Evolutionary conservation across 2,888 invertebrate species (phyloP).

Genomic region (Hylaea fasciaria): DNA sequence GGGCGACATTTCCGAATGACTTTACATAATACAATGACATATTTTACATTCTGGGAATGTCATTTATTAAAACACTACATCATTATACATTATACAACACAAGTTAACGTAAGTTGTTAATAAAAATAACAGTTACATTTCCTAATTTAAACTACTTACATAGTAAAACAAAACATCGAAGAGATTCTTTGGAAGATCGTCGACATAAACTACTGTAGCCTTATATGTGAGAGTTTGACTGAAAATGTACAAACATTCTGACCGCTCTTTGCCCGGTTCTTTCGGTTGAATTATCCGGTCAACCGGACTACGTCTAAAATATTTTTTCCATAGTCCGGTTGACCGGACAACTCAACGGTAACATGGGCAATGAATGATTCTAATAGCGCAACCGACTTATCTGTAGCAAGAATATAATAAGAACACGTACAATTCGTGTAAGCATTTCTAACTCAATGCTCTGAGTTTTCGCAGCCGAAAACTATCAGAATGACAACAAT

Average conservation of each 20-base stretch:
- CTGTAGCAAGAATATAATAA: no score
- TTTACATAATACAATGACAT: slow-evolving; percentile 18
- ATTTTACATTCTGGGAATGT: slow-evolving; percentile 77
- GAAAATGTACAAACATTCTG: not conserved
- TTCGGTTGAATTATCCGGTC: no score
- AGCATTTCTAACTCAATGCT: no score
- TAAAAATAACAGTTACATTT: slow-evolving; percentile 30
- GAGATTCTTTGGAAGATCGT: slow-evolving; percentile 49
- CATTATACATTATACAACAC: slow-evolving; percentile 62
- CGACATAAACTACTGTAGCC: slow-evolving; percentile 41
- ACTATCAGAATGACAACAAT: no score
- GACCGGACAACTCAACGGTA: no score
- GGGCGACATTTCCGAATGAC: slow-evolving; percentile 4
- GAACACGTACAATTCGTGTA: no score
- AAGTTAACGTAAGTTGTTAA: slow-evolving; percentile 61
- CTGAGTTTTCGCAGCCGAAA: no score
- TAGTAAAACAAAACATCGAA: slow-evolving; percentile 42
- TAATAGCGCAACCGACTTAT: no score
- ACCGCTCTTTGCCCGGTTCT: no score
- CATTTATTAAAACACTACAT: slow-evolving; percentile 54
- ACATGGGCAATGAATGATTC: no score
- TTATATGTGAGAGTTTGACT: not conserved
- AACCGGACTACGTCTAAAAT: no score
- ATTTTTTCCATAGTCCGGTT: no score
- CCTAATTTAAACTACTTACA: slow-evolving; percentile 45